Base-by-base conservation (phyloP, 2,888 invertebrate species). In the Pandemis cinnamomeana region DNA sequence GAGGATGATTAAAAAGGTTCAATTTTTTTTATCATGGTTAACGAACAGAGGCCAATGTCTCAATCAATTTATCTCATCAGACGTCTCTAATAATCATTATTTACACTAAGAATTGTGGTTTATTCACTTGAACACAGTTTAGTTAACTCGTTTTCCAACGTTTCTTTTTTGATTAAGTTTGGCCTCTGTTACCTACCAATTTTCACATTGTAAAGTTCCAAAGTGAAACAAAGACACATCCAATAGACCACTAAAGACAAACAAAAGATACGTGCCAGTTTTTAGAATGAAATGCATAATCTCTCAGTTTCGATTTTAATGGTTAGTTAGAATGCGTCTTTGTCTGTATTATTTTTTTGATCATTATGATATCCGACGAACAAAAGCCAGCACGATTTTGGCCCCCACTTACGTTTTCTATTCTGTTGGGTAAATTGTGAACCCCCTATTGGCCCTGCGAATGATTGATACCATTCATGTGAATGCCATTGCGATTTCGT, bases 1-100 rank as follows among this genome's bases (percentile, higher is more conserved):
- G 36, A 95, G 96, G 84, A 95, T 96, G 89, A 95, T 98, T 76
- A 95, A 97, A 92, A 97, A 96, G 96, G 97, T 97, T 89, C 66
- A 27, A 11, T 44, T 48, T 46, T 48, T 46, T 27, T 63, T 44
- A 2, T 51, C 5, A 4, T 51, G 27, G 27, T 36, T 51, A 36
- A 36, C 27, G 1, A 48, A 13, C 13, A 51, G 5, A 51, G 27
- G 41, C 60, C 60, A 60, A 60, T 13, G 13, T 13, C 36, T 60
- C 41, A 13, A 41, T 7, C 2, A 15, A 13, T 41, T 27, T 20
- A 27, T 27, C 7, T 2, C 5, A 11, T 13, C 27, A 36, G 27
- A 36, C 27, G 27, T 36, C 0, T 36, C 27, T 36, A 36, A 4
- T 36, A 36, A 36, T 36, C 2, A 36, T 36, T 36, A 36, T 36